These are phyloP conservation scores for Carapus acus DNA, from an alignment of 2,797 vertebrate species.

Conservation along the genomic window DNA sequence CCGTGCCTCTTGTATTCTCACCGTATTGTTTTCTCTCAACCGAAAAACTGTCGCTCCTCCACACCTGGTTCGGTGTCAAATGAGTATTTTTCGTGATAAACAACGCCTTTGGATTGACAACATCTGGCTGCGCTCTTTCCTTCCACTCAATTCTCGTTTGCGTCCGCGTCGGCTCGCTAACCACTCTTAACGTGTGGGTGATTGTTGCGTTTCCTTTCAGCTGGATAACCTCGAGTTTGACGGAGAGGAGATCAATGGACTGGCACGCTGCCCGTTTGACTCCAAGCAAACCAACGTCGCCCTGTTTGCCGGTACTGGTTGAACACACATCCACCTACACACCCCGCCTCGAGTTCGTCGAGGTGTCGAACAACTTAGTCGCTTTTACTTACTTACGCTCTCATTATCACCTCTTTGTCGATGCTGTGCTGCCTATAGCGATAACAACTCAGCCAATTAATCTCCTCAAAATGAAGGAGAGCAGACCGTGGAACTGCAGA, in stretches of 20 bases:
- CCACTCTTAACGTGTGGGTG: constrained; percentile 45
- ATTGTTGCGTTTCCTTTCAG: constrained; percentile 70
- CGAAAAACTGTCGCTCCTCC: no score
- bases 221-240: constrained; percentile 98
- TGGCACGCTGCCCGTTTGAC: constrained; percentile 98
- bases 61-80: no score
- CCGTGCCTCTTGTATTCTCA: no score
- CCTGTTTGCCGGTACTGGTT: constrained; percentile 91
- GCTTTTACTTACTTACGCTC: constrained; percentile 49
- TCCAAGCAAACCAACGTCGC: constrained; percentile 99
- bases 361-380: constrained; percentile 43
- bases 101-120: no score
- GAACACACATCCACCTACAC: constrained; percentile 24
- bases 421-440: constrained; percentile 52
- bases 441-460: constrained; percentile 58
- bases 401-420: constrained; percentile 62
- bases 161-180: constrained; percentile 12
- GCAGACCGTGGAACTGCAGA: constrained; percentile 22
- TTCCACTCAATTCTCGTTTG: constrained; percentile 3
- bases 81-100: no score
- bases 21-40: background rate
- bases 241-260: constrained; percentile 97
- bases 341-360: constrained; percentile 29
- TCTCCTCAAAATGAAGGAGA: no score
- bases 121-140: constrained; percentile 12